Conservation (phyloP, 2,797 vertebrate species). For the Enteromius thamalakanensis region DNA sequence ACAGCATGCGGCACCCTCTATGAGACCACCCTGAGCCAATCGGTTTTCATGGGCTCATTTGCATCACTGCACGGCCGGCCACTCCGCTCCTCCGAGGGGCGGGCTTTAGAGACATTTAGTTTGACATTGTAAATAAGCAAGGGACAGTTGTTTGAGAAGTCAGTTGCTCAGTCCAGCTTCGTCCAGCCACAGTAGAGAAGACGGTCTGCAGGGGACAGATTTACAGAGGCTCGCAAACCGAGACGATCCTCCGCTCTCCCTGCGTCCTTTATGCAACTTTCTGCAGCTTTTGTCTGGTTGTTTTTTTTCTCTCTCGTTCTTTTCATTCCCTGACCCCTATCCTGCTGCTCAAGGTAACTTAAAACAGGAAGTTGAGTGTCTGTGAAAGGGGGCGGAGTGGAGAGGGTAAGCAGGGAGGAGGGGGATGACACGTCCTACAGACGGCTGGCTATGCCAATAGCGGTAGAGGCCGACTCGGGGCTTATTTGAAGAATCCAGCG, state of each 20-base stretch:
- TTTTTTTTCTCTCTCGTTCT: slow-evolving; percentile 55
- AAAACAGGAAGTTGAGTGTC: slow-evolving; percentile 95
- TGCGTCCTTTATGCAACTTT: slow-evolving; percentile 70
- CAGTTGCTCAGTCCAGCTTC: slow-evolving; percentile 74
- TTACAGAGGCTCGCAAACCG: slow-evolving; percentile 67
- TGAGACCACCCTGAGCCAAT: slow-evolving; percentile 73
- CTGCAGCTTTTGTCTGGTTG: slow-evolving; percentile 66
- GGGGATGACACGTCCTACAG: slow-evolving; percentile 77
- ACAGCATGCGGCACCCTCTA: slow-evolving; percentile 78
- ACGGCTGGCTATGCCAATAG: slow-evolving; percentile 77
- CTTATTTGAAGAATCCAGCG: slow-evolving; percentile 73
- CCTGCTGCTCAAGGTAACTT: slow-evolving; percentile 99
- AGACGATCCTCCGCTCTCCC: slow-evolving; percentile 52
- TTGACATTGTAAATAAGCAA: slow-evolving; percentile 90
- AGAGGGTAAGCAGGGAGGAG: slow-evolving; percentile 61
- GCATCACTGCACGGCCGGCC: slow-evolving; percentile 72
- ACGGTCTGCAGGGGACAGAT: slow-evolving; percentile 66
- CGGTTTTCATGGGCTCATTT: slow-evolving; percentile 53
- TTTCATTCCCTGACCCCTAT: slow-evolving; percentile 92
- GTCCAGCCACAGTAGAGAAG: slow-evolving; percentile 65
- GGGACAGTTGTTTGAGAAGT: slow-evolving; percentile 82
- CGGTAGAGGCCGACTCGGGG: slow-evolving; percentile 55
- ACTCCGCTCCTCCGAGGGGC: slow-evolving; percentile 68
- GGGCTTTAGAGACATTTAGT: slow-evolving; percentile 81
- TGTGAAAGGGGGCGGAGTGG: slow-evolving; percentile 78